These are phyloP conservation scores for Leucosticte australis DNA, from an alignment of 2,113 vertebrate genomes.

Conservation along the genomic window DNA sequence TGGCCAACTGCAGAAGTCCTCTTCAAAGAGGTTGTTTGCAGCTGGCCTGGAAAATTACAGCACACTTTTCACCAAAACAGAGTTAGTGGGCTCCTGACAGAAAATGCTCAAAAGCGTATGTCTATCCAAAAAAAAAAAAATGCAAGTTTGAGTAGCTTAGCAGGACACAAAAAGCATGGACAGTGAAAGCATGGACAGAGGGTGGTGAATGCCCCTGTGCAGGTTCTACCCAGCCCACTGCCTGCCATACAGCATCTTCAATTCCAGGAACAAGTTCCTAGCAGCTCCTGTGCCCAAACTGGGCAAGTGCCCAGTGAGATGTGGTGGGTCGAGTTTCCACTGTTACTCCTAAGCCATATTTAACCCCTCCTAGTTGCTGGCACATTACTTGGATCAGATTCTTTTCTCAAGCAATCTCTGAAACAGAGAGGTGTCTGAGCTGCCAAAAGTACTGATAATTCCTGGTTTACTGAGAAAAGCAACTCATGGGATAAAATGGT, in stretches of 20 bases:
- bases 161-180: neutral
- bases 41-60: neutral
- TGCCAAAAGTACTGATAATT: neutral
- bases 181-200: neutral
- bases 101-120: neutral
- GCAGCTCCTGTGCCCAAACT: neutral
- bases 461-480: neutral
- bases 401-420: neutral
- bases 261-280: neutral
- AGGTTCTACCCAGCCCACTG: neutral
- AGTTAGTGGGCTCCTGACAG: neutral
- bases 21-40: neutral
- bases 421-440: neutral
- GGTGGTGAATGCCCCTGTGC: neutral
- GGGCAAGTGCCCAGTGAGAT: neutral
- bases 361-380: neutral
- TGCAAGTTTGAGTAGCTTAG: neutral
- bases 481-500: neutral
- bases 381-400: neutral
- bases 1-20: neutral
- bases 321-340: neutral
- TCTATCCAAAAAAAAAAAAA: neutral
- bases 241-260: neutral
- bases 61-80: neutral
- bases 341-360: neutral